phyloP scores from a whole-genome alignment of 1,140 invertebrate species.

The Colletes gigas region DNA sequence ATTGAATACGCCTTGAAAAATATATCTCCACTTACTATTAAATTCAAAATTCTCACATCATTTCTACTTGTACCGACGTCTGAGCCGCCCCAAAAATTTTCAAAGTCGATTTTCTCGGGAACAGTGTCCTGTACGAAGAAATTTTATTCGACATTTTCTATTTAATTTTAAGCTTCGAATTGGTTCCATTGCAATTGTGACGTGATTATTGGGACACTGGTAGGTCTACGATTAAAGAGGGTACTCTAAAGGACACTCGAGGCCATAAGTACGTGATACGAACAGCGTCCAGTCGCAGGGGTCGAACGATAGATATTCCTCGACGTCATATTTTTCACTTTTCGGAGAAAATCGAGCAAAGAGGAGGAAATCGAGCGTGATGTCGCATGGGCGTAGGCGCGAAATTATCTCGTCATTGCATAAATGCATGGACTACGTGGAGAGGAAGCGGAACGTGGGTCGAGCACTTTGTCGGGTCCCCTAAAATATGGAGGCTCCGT shows the following conservation, averaged over 20 bases:
- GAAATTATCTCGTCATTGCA: constrained; percentile 74
- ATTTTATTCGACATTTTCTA: too few species aligned
- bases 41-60: too few species aligned
- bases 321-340: constrained; percentile 37
- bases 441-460: constrained; percentile 53
- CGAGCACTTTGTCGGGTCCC: constrained; percentile 70
- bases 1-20: constrained; percentile 58
- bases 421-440: constrained; percentile 69
- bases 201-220: too few species aligned
- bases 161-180: too few species aligned
- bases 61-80: too few species aligned
- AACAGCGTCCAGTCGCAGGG: background rate
- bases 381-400: constrained; percentile 63
- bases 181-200: too few species aligned
- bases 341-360: constrained; percentile 32
- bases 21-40: constrained; percentile 36
- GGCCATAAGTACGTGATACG: background rate
- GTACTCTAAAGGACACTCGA: background rate
- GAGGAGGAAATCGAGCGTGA: constrained; percentile 68
- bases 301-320: background rate
- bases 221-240: background rate
- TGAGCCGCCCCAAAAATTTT: too few species aligned
- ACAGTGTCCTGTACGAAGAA: too few species aligned
- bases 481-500: constrained; percentile 70
- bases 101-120: too few species aligned